A percentile compares a stretch with the other conserved stretches of the same genome.
phyloP scores from a whole-genome alignment of 2,888 invertebrate species.

The Macrophya annulata region DNA sequence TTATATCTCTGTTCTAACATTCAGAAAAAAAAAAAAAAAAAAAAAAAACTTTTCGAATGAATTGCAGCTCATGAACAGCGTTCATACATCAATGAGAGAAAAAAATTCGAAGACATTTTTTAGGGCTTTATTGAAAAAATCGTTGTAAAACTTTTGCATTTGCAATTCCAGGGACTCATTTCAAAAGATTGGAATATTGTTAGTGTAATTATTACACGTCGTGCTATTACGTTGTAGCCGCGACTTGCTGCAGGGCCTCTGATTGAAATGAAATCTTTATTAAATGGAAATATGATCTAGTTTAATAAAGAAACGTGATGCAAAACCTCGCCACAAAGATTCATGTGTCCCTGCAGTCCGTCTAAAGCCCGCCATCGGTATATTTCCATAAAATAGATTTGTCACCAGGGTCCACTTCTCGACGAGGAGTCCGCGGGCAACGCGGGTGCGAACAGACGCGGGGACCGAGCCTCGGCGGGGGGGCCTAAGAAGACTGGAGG shows the following conservation, averaged over 20 bases:
- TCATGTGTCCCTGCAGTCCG: not conserved
- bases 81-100: not conserved
- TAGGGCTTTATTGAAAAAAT: not conserved
- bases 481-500: constrained; percentile 23
- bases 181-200: not conserved
- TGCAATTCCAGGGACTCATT: not conserved
- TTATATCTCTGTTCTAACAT: not conserved
- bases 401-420: constrained; percentile 51
- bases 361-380: constrained; percentile 32
- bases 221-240: not conserved
- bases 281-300: not conserved
- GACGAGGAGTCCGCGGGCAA: constrained; percentile 21
- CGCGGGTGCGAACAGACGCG: constrained; percentile 41
- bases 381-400: constrained; percentile 49
- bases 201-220: not conserved
- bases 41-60: not conserved
- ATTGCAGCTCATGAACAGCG: not conserved
- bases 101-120: not conserved
- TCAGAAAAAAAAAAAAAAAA: not conserved
- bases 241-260: not conserved
- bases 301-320: not conserved
- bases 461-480: constrained; percentile 58
- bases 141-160: not conserved
- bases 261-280: not conserved
- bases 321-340: not conserved